These are phyloP conservation scores for Cabera pusaria DNA, from an alignment of 2,888 invertebrate species.

Conservation along the genomic window DNA sequence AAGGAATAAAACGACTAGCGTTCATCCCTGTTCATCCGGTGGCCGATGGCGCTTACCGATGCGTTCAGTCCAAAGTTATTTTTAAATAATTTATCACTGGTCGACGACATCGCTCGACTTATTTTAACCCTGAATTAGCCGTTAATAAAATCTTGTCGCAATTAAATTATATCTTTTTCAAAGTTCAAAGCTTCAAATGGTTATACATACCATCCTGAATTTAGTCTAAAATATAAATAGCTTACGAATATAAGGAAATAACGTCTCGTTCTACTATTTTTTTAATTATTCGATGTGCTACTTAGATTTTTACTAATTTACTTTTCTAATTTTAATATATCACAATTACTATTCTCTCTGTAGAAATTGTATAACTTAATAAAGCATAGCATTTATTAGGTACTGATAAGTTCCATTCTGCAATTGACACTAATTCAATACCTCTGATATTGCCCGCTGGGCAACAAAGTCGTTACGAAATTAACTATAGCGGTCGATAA, in stretches of 20 bases:
- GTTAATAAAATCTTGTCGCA: constrained; percentile 10
- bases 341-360: no score
- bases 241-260: no score
- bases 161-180: no score
- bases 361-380: no score
- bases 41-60: constrained; percentile 53
- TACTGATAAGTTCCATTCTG: constrained; percentile 1
- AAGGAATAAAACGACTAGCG: constrained; percentile 28
- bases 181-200: no score
- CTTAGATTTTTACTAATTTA: no score
- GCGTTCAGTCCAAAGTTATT: constrained; percentile 53
- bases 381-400: no score
- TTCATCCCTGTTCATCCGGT: constrained; percentile 51
- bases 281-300: no score
- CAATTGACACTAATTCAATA: constrained; percentile 36
- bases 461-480: constrained; percentile 43
- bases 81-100: constrained; percentile 45
- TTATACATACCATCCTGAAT: no score
- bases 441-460: constrained; percentile 40
- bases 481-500: constrained; percentile 45
- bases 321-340: no score
- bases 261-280: no score
- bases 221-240: no score
- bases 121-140: constrained; percentile 35
- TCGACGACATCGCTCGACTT: constrained; percentile 36